These are phyloP conservation scores for Melanostoma mellinum DNA, from an alignment of 2,888 invertebrate genomes.

Conservation along the genomic window DNA sequence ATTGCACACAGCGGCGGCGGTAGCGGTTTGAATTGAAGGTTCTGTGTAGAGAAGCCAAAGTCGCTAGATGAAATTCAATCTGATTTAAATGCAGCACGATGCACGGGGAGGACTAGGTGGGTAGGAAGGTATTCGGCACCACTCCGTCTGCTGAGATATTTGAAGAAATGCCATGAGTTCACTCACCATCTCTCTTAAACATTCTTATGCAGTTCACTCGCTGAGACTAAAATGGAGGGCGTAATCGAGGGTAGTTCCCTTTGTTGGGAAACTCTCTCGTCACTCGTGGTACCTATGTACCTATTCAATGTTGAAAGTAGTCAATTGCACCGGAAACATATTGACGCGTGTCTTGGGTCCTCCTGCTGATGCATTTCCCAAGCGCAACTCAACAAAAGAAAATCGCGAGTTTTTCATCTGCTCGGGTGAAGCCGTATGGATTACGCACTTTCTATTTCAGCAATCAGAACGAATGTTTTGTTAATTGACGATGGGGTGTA, in stretches of 20 bases:
- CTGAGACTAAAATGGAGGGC: constrained; percentile 52
- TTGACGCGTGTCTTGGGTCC: constrained; percentile 75
- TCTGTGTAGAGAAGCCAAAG: constrained; percentile 20
- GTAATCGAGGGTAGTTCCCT: constrained; percentile 63
- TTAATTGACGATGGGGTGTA: no score
- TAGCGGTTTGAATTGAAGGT: constrained; percentile 33
- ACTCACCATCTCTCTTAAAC: constrained; percentile 29
- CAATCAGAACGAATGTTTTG: background rate
- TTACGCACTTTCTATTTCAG: constrained; percentile 67
- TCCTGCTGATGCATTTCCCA: constrained; percentile 54
- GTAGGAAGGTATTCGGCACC: constrained; percentile 42
- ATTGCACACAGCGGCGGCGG: constrained; percentile 19
- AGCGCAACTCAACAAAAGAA: constrained; percentile 40
- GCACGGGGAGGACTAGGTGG: constrained; percentile 55
- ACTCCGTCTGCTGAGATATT: constrained; percentile 55
- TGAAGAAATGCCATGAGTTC: constrained; percentile 45
- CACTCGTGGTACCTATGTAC: constrained; percentile 39
- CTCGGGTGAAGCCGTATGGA: constrained; percentile 60
- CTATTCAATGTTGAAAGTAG: constrained; percentile 58
- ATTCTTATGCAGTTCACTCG: constrained; percentile 41
- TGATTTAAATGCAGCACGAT: constrained; percentile 61
- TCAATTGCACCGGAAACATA: constrained; percentile 75
- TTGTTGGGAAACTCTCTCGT: constrained; percentile 57
- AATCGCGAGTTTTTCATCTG: constrained; percentile 65
- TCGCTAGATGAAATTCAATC: constrained; percentile 64